phyloP scores from a whole-genome alignment of 2,888 invertebrate species.

The Epistrophe eligans region DNA sequence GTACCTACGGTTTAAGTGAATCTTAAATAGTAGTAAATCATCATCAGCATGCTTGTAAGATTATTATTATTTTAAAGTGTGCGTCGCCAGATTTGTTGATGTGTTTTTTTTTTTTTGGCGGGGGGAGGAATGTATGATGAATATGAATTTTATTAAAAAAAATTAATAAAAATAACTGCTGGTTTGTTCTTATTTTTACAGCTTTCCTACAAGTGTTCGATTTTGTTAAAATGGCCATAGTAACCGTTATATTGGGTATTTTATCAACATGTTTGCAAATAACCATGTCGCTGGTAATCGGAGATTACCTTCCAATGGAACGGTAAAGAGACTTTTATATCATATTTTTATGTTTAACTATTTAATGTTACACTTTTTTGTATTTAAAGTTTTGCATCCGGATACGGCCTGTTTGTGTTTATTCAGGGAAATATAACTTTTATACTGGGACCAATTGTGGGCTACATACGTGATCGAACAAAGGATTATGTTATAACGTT shows the following conservation, averaged over 20 bases:
- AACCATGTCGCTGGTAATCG: constrained; percentile 88
- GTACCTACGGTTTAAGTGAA: too few species aligned
- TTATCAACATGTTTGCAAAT: constrained; percentile 89
- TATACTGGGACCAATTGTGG: constrained; percentile 88
- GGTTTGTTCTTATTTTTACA: constrained; percentile 76
- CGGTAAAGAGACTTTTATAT: constrained; percentile 79
- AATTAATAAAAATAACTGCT: too few species aligned
- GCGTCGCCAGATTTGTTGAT: too few species aligned
- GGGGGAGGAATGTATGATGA: too few species aligned
- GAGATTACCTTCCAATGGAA: constrained; percentile 88
- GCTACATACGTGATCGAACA: constrained; percentile 87
- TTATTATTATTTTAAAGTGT: too few species aligned
- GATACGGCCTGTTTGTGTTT: constrained; percentile 89
- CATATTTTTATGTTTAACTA: too few species aligned
- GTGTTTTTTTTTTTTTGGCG: too few species aligned
- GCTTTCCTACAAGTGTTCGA: constrained; percentile 83
- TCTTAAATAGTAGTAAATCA: too few species aligned
- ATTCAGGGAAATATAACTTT: constrained; percentile 89
- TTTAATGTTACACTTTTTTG: not conserved
- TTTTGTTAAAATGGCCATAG: constrained; percentile 85
- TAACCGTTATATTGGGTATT: constrained; percentile 87
- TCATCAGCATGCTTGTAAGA: too few species aligned
- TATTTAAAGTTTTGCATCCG: constrained; percentile 87
- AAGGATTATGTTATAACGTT: constrained; percentile 88
- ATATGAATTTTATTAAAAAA: too few species aligned